A percentile compares a stretch with the other conserved stretches of the same genome.
Evolutionary conservation across 2,113 vertebrate genomes (phyloP).

Genomic region (Tragulus kanchil): DNA sequence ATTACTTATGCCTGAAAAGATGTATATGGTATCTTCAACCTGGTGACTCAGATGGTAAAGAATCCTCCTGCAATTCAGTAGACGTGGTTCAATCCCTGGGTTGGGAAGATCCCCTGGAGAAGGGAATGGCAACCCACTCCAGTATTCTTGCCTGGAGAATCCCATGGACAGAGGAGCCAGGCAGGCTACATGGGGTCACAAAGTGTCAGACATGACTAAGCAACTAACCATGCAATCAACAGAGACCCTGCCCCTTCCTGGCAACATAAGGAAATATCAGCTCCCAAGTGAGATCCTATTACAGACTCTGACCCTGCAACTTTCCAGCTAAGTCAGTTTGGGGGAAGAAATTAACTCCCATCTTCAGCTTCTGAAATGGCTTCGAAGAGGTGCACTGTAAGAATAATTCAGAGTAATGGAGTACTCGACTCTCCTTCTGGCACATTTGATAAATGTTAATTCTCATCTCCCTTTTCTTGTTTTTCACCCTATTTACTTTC

Average conservation of each 20-base stretch:
- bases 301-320: neutral
- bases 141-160: neutral
- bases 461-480: neutral
- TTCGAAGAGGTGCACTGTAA: neutral
- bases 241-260: neutral
- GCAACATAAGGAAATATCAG: neutral
- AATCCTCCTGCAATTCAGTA: neutral
- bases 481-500: constrained; percentile 13
- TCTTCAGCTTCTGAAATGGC: neutral
- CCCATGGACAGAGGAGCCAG: neutral
- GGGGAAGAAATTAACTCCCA: neutral
- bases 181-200: neutral
- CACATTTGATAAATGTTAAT: neutral
- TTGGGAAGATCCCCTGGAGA: neutral
- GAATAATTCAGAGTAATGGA: neutral
- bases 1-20: neutral
- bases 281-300: neutral
- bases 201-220: neutral
- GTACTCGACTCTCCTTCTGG: neutral
- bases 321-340: neutral
- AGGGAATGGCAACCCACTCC: neutral
- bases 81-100: neutral
- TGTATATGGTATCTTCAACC: neutral
- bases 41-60: neutral
- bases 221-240: neutral